These are phyloP conservation scores for Xenentodon cancila DNA, from an alignment of 2,797 vertebrate species.

Conservation along the genomic window DNA sequence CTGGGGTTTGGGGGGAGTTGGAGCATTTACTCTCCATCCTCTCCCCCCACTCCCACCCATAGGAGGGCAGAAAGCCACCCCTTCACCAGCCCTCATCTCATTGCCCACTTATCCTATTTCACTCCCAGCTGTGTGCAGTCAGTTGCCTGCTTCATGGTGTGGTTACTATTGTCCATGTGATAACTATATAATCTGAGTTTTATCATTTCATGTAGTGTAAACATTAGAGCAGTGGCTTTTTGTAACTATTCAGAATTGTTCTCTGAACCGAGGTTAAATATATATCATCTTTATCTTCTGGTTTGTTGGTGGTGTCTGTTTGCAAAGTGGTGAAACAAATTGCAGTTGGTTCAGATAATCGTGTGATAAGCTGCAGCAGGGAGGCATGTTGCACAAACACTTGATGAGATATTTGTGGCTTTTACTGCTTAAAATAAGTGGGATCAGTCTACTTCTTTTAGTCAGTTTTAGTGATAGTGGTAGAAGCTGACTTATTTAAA, in stretches of 20 bases:
- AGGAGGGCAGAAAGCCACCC: constrained; percentile 81
- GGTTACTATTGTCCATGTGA: constrained; percentile 33
- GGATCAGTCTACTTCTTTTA: constrained; percentile 41
- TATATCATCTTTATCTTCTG: constrained; percentile 2
- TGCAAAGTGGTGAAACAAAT: constrained; percentile 25
- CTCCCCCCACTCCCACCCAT: constrained; percentile 65
- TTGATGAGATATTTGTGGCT: constrained; percentile 42
- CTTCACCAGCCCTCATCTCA: constrained; percentile 62
- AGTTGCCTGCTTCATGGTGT: constrained; percentile 33
- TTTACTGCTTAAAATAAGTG: constrained; percentile 44
- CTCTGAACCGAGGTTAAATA: background rate
- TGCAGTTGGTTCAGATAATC: constrained; percentile 17
- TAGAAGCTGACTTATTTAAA: constrained; percentile 40
- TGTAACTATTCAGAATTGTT: constrained; percentile 9
- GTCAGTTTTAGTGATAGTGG: constrained; percentile 26
- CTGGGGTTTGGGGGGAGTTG: constrained; percentile 47
- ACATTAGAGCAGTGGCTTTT: background rate
- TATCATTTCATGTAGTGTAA: constrained; percentile 16
- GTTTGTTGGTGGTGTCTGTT: background rate
- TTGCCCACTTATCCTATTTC: constrained; percentile 67
- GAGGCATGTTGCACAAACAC: constrained; percentile 44
- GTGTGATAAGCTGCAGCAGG: constrained; percentile 25
- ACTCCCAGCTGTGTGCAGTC: constrained; percentile 66
- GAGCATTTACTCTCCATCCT: constrained; percentile 70
- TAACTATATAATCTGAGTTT: constrained; percentile 21